Evolutionary conservation across 2,888 invertebrate genomes (phyloP).

Genomic region (Brenthis daphne): DNA sequence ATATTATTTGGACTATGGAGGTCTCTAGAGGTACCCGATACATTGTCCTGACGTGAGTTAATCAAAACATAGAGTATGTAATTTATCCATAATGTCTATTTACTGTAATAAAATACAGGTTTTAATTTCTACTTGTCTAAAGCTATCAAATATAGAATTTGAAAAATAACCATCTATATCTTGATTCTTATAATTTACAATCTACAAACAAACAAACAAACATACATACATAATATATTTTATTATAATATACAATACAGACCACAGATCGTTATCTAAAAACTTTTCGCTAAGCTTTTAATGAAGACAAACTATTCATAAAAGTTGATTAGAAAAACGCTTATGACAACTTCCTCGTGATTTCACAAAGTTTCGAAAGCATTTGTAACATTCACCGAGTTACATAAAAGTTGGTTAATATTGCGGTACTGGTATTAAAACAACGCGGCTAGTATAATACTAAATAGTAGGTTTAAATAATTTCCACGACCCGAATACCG

Average conservation of each 20-base stretch:
- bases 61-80: conserved; percentile 2
- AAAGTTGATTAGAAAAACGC: no score
- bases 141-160: no score
- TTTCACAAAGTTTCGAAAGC: conserved; percentile 11
- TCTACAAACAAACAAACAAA: no score
- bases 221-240: no score
- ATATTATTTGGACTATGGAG: conserved; percentile 6
- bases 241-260: no score
- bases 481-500: conserved; percentile 22
- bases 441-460: conserved; percentile 2
- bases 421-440: conserved; percentile 23
- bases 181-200: no score
- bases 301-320: no score
- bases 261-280: no score
- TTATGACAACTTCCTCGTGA: no score
- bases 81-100: not conserved
- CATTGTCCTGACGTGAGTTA: conserved; percentile 4
- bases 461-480: conserved; percentile 34
- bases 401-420: conserved; percentile 22
- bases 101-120: not conserved
- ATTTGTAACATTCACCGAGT: conserved; percentile 15
- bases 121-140: no score
- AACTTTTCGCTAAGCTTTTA: no score
- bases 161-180: no score
- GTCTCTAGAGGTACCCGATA: conserved; percentile 5